phyloP scores from a whole-genome alignment of 2,888 invertebrate species.

The Stegana nigrithorax region DNA sequence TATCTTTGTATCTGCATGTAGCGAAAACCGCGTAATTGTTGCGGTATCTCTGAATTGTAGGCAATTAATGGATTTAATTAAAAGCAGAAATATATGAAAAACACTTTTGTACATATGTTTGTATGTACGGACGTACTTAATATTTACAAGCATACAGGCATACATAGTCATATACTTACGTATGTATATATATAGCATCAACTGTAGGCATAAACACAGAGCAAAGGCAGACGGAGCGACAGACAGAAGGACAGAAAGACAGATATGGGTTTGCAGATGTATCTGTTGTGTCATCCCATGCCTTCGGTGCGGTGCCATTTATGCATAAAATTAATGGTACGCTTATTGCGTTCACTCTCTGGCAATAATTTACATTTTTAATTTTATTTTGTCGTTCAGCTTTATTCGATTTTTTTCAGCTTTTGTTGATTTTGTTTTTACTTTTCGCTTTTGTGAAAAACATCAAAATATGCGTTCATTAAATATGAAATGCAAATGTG shows the following conservation, averaged over 20 bases:
- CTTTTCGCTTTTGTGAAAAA: neutral
- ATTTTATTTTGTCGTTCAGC: neutral
- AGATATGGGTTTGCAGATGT: too few relatives aligned
- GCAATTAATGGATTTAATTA: slow-evolving; percentile 23
- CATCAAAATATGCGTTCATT: too few relatives aligned
- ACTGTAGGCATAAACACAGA: too few relatives aligned
- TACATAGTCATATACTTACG: neutral
- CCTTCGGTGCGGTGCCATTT: slow-evolving; percentile 9
- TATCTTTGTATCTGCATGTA: neutral
- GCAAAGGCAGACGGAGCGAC: too few relatives aligned
- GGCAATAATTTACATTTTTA: slow-evolving; percentile 16
- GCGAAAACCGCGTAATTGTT: slow-evolving; percentile 21
- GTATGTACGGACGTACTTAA: neutral
- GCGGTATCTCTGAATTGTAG: slow-evolving; percentile 20
- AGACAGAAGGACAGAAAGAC: too few relatives aligned
- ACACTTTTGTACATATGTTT: neutral
- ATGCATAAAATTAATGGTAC: slow-evolving; percentile 17
- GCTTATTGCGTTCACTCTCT: neutral
- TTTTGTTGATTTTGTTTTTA: neutral
- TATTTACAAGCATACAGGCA: neutral
- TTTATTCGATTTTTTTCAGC: neutral
- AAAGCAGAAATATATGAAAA: slow-evolving; percentile 15
- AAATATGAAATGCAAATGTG: neutral
- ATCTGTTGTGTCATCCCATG: neutral
- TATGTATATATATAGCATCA: neutral